Conservation (phyloP, 2,113 vertebrate genomes). For the Chlamydotis undulata region DNA sequence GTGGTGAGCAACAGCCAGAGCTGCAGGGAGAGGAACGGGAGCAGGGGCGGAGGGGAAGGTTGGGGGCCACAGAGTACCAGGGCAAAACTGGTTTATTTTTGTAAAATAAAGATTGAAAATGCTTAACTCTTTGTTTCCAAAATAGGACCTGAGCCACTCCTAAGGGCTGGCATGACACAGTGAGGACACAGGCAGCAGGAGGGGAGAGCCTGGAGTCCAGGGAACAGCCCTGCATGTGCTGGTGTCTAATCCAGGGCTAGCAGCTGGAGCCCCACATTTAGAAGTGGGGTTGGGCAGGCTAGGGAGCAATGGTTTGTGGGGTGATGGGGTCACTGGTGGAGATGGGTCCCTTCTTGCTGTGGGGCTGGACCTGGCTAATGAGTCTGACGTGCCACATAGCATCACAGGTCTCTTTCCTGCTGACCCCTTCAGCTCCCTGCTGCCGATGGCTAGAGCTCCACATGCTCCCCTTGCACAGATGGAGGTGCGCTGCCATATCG, state of each 20-base stretch:
- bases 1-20: accelerated
- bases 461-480: neutral
- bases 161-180: neutral
- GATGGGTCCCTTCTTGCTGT: neutral
- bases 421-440: neutral
- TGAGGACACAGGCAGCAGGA: neutral
- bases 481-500: neutral
- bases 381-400: accelerated
- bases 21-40: neutral
- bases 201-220: neutral
- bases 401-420: neutral
- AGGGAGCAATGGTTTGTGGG: neutral
- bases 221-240: neutral
- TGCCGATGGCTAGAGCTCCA: neutral
- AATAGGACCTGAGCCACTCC: neutral
- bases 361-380: neutral
- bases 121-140: conserved; percentile 5
- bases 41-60: neutral
- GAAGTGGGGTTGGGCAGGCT: neutral
- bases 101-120: conserved; percentile 66
- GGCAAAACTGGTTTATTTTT: conserved; percentile 53
- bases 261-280: neutral
- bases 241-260: neutral
- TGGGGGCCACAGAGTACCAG: neutral
- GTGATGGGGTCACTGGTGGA: neutral